A percentile compares a stretch with the other conserved stretches of the same genome.
These are phyloP conservation scores for Crepidodera aurea DNA, from an alignment of 2,888 invertebrate genomes.

Conservation along the genomic window DNA sequence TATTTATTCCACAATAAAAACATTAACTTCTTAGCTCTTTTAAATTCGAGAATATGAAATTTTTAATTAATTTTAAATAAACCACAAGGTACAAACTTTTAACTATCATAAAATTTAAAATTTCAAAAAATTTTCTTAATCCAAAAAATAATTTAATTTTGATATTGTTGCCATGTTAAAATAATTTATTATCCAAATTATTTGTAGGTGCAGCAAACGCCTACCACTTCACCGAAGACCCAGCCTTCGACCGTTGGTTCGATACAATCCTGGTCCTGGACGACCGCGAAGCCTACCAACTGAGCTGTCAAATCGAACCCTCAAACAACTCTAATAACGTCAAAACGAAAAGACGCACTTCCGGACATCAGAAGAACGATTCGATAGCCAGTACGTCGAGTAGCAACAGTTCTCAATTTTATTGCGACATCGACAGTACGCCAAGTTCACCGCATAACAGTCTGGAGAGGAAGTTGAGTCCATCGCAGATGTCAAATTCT, in stretches of 20 bases:
- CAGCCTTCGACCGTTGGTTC: constrained; percentile 95
- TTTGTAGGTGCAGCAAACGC: constrained; percentile 85
- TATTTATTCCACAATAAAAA: no score
- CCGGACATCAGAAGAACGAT: constrained; percentile 88
- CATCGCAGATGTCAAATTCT: constrained; percentile 80
- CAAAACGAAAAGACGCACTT: constrained; percentile 58
- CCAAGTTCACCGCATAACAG: constrained; percentile 81
- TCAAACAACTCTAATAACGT: constrained; percentile 62
- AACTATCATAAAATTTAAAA: no score
- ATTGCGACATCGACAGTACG: constrained; percentile 79
- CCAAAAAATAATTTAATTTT: no score
- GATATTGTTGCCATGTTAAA: no score
- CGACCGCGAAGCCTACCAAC: constrained; percentile 87
- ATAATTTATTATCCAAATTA: no score
- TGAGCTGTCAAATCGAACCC: constrained; percentile 90
- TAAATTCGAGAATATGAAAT: no score
- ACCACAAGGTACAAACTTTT: no score
- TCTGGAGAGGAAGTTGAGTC: constrained; percentile 78
- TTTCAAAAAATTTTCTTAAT: no score
- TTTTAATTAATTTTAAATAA: no score
- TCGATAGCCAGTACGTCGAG: constrained; percentile 89
- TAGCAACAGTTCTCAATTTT: constrained; percentile 89
- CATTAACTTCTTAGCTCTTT: no score
- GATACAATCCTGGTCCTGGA: constrained; percentile 89
- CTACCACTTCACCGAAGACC: constrained; percentile 86